These are phyloP conservation scores for Portunus trituberculatus DNA, from an alignment of 1,140 invertebrate species.

Conservation along the genomic window DNA sequence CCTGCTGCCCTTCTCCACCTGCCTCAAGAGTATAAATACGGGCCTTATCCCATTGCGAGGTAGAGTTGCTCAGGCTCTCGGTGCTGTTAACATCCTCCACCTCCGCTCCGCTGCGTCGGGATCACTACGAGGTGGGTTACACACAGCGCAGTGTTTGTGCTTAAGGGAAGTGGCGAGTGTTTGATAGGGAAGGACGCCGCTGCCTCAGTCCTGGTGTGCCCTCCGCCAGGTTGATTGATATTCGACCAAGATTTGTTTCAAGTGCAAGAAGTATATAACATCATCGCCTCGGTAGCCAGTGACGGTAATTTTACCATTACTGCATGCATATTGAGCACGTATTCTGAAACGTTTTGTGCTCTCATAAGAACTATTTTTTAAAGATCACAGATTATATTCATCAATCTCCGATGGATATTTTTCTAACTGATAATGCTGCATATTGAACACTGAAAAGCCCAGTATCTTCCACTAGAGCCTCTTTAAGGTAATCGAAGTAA, in stretches of 20 bases:
- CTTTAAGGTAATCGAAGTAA: too few species aligned
- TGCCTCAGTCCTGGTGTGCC: neutral
- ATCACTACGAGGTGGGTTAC: slow-evolving; percentile 24
- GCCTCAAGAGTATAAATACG: slow-evolving; percentile 43
- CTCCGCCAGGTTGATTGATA: neutral
- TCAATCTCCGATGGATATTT: too few species aligned
- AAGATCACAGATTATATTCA: too few species aligned
- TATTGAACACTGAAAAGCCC: too few species aligned
- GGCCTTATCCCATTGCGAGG: neutral
- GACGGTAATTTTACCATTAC: too few species aligned
- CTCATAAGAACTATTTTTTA: too few species aligned
- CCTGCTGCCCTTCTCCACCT: slow-evolving; percentile 34
- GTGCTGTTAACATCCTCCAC: neutral
- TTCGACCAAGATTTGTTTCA: neutral
- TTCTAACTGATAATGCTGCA: too few species aligned
- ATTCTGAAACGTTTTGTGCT: too few species aligned
- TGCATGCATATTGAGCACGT: too few species aligned
- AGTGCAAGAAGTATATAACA: neutral
- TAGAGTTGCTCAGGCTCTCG: neutral
- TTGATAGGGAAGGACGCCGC: neutral
- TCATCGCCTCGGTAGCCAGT: too few species aligned
- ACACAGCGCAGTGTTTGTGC: neutral
- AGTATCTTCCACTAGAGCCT: too few species aligned
- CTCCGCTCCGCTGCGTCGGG: neutral
- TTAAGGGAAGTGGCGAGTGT: neutral